Evolutionary conservation across 1,140 invertebrate genomes (phyloP).

Genomic region (Anoplolepis gracilipes): DNA sequence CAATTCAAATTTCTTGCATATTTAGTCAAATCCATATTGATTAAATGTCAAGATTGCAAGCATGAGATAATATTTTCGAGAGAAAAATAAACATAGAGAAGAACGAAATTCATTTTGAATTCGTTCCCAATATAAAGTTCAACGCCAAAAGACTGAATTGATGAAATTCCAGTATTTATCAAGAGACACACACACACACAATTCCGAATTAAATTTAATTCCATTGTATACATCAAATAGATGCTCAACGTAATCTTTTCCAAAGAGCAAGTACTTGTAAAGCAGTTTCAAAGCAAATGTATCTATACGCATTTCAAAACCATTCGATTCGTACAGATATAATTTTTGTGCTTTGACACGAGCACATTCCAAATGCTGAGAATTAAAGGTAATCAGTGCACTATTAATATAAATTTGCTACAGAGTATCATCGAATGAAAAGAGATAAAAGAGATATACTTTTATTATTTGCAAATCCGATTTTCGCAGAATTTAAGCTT

Average conservation of each 20-base stretch:
- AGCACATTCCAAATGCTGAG: background rate
- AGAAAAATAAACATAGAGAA: constrained; percentile 4
- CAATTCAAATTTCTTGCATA: constrained; percentile 10
- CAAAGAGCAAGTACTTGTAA: constrained; percentile 20
- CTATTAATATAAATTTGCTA: constrained; percentile 26
- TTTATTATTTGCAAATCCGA: background rate
- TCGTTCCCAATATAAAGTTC: background rate
- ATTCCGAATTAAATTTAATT: constrained; percentile 39
- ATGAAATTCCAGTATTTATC: constrained; percentile 24
- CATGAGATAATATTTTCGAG: constrained; percentile 29
- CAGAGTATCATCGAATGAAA: background rate
- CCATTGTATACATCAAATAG: background rate
- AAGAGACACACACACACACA: too few relatives aligned
- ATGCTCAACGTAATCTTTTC: constrained; percentile 14
- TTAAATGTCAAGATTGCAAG: constrained; percentile 41
- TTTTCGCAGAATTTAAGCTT: background rate
- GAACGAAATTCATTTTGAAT: background rate
- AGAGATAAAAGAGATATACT: too few relatives aligned
- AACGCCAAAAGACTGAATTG: constrained; percentile 8
- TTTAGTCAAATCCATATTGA: constrained; percentile 9
- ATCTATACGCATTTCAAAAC: background rate
- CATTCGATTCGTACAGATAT: constrained; percentile 12
- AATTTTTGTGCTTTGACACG: constrained; percentile 1
- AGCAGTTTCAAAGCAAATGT: constrained; percentile 32
- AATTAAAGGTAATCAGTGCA: constrained; percentile 1